These are phyloP conservation scores for Tragelaphus buxtoni DNA, from an alignment of 2,113 vertebrate genomes.

Conservation along the genomic window DNA sequence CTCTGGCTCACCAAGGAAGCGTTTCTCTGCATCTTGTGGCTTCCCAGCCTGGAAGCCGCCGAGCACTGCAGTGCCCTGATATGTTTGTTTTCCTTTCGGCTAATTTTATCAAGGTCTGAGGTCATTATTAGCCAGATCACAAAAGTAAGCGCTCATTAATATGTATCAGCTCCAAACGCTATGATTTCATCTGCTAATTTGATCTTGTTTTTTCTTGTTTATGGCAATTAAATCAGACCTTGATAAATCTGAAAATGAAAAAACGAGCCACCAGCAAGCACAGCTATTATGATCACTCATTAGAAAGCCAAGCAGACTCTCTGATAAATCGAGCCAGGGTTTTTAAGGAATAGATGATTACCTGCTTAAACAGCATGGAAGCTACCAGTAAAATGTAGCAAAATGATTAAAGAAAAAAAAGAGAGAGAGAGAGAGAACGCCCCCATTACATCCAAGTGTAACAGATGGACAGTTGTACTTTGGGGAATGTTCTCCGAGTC, in stretches of 20 bases:
- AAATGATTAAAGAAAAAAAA: conserved; percentile 68
- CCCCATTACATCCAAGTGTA: conserved; percentile 73
- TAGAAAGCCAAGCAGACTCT: conserved; percentile 75
- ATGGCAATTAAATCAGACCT: conserved; percentile 73
- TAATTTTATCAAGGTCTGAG: conserved; percentile 61
- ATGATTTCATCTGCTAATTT: conserved; percentile 70
- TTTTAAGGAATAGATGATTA: conserved; percentile 77
- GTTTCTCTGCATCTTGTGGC: conserved; percentile 1
- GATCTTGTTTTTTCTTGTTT: conserved; percentile 69
- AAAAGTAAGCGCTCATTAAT: conserved; percentile 67
- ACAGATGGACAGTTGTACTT: conserved; percentile 79
- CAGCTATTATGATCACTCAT: conserved; percentile 67
- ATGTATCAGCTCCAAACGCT: conserved; percentile 58
- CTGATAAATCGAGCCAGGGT: conserved; percentile 66
- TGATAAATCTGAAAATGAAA: conserved; percentile 56
- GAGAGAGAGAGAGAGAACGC: conserved; percentile 32
- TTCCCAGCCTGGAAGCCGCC: background rate
- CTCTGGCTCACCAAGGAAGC: background rate
- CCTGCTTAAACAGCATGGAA: conserved; percentile 76
- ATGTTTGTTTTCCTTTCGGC: conserved; percentile 62
- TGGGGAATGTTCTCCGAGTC: conserved; percentile 54
- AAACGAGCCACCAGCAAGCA: conserved; percentile 45
- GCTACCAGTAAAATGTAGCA: conserved; percentile 70
- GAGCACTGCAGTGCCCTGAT: conserved; percentile 26
- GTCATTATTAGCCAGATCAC: conserved; percentile 59